Conservation (phyloP, 37 sponge, comb jelly and placozoan genomes). For the Ephydatia muelleri region DNA sequence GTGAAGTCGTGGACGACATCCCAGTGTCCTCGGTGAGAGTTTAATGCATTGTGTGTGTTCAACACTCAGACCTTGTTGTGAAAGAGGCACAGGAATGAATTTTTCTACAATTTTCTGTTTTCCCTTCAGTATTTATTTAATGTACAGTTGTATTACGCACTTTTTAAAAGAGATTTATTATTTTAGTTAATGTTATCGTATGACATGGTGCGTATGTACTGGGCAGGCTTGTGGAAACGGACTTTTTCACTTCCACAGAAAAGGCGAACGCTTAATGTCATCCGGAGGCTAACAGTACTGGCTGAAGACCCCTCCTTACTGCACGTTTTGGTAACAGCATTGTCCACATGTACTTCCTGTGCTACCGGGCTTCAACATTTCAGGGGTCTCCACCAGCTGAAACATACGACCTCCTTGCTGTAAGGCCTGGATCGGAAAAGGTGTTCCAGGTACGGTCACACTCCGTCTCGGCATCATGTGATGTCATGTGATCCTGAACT, state of each 20-base stretch:
- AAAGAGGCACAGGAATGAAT: too few relatives aligned
- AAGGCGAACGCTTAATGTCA: conserved; percentile 23
- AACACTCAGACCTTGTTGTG: too few relatives aligned
- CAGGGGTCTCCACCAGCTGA: conserved; percentile 34
- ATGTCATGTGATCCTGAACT: too few relatives aligned
- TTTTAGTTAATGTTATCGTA: too few relatives aligned
- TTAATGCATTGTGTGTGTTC: too few relatives aligned
- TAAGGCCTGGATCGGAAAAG: conserved; percentile 52
- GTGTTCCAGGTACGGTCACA: conserved; percentile 42
- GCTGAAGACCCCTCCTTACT: conserved; percentile 39
- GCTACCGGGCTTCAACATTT: not conserved
- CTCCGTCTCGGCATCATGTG: too few relatives aligned
- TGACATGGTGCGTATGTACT: not conserved
- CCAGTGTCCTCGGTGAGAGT: not conserved
- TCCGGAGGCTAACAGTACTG: conserved; percentile 56
- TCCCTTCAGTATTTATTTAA: not conserved
- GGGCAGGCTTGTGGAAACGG: not conserved
- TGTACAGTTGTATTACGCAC: not conserved
- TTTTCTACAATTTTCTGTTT: not conserved
- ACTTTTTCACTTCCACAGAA: not conserved
- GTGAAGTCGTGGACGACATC: not conserved
- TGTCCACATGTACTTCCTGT: not conserved
- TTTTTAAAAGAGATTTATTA: too few relatives aligned
- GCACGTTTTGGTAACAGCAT: conserved; percentile 40
- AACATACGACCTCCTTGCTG: conserved; percentile 59